These are phyloP conservation scores for Oryzias celebensis DNA, from an alignment of 2,113 vertebrate species.

Conservation along the genomic window DNA sequence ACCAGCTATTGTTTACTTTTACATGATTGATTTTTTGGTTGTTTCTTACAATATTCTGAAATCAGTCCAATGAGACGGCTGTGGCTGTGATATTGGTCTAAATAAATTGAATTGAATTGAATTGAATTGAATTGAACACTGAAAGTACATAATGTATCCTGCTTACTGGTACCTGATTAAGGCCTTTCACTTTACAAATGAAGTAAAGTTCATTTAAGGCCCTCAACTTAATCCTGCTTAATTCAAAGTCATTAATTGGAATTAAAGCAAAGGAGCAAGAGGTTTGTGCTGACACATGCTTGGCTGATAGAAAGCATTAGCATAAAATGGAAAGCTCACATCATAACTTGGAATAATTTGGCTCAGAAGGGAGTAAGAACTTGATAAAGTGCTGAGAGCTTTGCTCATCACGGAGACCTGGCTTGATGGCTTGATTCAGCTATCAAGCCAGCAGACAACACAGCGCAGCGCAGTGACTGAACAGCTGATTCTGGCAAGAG, in stretches of 20 bases:
- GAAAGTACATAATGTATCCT: slow-evolving; percentile 18
- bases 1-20: no score
- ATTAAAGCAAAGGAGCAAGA: slow-evolving; percentile 27
- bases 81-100: no score
- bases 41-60: no score
- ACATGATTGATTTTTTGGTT: no score
- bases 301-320: slow-evolving; percentile 55
- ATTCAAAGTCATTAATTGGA: slow-evolving; percentile 58
- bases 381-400: slow-evolving; percentile 57
- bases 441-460: no score
- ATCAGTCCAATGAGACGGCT: no score
- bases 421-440: no score
- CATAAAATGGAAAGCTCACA: slow-evolving; percentile 57
- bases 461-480: no score
- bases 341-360: slow-evolving; percentile 51
- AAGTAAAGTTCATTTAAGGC: slow-evolving; percentile 57
- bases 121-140: no score
- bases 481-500: no score
- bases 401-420: no score
- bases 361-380: slow-evolving; percentile 23
- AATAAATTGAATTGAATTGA: no score
- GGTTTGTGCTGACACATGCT: slow-evolving; percentile 61
- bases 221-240: slow-evolving; percentile 64
- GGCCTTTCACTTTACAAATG: slow-evolving; percentile 38
- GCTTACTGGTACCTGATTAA: slow-evolving; percentile 47